Evolutionary conservation across 2,888 invertebrate species (phyloP), one percentile per base, ranked within the genome.

Genomic region (Ornithoptera alexandrae): DNA sequence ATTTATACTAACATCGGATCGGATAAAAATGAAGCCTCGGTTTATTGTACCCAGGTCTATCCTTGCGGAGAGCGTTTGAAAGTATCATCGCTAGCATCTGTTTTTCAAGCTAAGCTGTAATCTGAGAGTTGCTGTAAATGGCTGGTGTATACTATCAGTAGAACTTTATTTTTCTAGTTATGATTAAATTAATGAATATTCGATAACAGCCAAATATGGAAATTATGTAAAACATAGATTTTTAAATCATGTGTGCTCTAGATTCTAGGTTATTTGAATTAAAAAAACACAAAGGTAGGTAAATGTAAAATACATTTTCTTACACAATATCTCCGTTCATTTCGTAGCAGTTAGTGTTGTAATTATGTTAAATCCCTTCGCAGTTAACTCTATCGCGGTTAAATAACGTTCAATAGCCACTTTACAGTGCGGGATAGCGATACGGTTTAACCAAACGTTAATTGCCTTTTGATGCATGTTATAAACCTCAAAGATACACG

Each of bases 361-460:
- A 20, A n/a, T 57, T 57, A 57, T 20, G 57, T 57, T 57, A 57
- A 57, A 20, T 20, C 57, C 57, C 20, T 20, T 57, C 57, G n/a
- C 8, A 57, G 8, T 57, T 57, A 57, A 57, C 20, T 57, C 20
- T 8, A 57, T 20, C 20, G 57, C 57, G 12, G 57, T 57, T 57
- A 57, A 42, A 10, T 42, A 61, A 39, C 61, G 39, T 61, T 42
- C 61, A 39, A n/a, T 42, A 18, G 22, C 50, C 62, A 46, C 62
- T 62, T 24, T 62, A 62, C 62, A 15, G 22, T 61, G 36, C 17
- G 24, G 39, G 56, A 67, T 62, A 57, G 62, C 67, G 62, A 62
- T 67, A 18, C 46, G 68, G 42, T 63, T 58, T 56, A 68, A 20
- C 50, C 68, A 36, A 63, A 50, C 46, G 30, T 46, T 68, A 68